phyloP scores from a whole-genome alignment of 1,140 invertebrate genomes.

The Xylocopa sonorina region DNA sequence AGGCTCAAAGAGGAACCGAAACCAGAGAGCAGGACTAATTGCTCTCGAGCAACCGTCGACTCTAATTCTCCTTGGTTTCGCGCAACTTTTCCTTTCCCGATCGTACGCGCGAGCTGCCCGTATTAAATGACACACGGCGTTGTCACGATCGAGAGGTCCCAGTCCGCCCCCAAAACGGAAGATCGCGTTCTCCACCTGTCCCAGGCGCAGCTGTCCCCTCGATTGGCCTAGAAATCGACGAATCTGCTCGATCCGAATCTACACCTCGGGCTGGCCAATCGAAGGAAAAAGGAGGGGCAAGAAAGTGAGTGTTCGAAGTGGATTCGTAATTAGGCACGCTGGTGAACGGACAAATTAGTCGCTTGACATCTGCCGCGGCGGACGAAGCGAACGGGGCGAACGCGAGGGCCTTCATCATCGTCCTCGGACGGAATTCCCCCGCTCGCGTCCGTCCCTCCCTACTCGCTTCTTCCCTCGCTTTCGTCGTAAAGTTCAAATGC shows the following conservation, averaged over 20 bases:
- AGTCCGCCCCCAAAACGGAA: constrained; percentile 2
- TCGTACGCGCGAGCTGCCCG: no score
- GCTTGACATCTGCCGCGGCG: constrained; percentile 12
- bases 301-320: background rate
- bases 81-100: background rate
- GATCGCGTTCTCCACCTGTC: constrained; percentile 43
- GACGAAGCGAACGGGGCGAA: background rate
- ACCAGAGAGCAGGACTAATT: background rate
- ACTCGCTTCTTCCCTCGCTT: background rate
- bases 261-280: background rate
- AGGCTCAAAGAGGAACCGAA: background rate
- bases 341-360: constrained; percentile 15
- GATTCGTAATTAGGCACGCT: constrained; percentile 26
- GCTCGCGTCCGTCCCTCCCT: no score
- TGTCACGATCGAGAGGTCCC: no score
- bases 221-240: background rate
- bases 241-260: constrained; percentile 31
- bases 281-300: background rate
- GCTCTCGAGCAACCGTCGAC: background rate
- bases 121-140: no score
- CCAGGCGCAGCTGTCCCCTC: constrained; percentile 43
- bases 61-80: background rate
- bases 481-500: background rate
- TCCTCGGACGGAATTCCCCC: background rate
- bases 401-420: background rate